Percentiles rank a stretch among this genome's conserved stretches.
Conservation (phyloP, 2,113 vertebrate species). For the Semicossyphus pulcher region DNA sequence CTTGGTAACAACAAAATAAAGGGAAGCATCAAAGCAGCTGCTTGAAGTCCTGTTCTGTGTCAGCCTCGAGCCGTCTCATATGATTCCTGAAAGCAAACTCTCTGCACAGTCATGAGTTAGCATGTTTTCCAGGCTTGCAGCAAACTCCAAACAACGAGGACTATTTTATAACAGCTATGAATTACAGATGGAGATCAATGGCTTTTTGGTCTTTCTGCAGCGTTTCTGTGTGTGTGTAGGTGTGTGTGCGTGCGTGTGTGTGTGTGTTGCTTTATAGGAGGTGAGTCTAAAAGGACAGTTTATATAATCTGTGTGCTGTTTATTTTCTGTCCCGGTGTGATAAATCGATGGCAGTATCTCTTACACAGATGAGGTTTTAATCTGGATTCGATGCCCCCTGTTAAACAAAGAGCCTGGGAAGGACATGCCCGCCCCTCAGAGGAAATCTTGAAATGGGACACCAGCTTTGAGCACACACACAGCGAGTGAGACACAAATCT, state of each 20-base stretch:
- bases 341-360: slow-evolving; percentile 71
- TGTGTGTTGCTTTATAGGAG: not conserved
- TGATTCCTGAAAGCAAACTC: slow-evolving; percentile 71
- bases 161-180: slow-evolving; percentile 45
- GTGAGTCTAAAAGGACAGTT: slow-evolving; percentile 10
- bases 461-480: slow-evolving; percentile 13
- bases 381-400: slow-evolving; percentile 56
- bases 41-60: slow-evolving; percentile 42
- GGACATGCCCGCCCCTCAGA: slow-evolving; percentile 29
- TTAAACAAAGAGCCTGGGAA: slow-evolving; percentile 58
- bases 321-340: slow-evolving; percentile 34
- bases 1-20: slow-evolving; percentile 20
- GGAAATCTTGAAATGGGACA: slow-evolving; percentile 63
- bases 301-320: slow-evolving; percentile 22
- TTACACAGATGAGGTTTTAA: slow-evolving; percentile 74
- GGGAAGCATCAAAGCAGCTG: slow-evolving; percentile 31
- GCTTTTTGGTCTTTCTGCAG: not conserved
- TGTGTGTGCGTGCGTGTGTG: not conserved
- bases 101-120: slow-evolving; percentile 79
- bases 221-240: not conserved
- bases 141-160: slow-evolving; percentile 50
- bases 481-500: slow-evolving; percentile 46
- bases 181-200: slow-evolving; percentile 26
- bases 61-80: slow-evolving; percentile 76
- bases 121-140: slow-evolving; percentile 68